Evolutionary conservation across 2,888 invertebrate genomes (phyloP), one percentile per base, ranked within the genome.

Genomic region (Liposcelis brunnea): DNA sequence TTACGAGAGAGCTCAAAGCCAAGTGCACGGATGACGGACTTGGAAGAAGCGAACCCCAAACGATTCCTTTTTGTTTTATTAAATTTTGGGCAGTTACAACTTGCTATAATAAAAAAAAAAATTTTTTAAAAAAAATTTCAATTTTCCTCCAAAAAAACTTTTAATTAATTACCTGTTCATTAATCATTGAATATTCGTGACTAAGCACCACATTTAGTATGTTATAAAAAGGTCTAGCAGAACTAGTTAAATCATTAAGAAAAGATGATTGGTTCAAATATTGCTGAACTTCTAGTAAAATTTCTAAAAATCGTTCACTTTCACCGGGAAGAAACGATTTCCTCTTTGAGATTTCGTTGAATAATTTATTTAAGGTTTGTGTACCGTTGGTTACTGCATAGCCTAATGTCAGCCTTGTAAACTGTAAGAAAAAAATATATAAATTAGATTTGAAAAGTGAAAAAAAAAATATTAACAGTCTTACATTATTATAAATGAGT

Each of bases 151-250:
- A 31, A 31, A 31, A 19, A 44, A 31, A 32, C 15, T 31, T 16
- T 40, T 33, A 44, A n/a, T 32, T 37, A 58, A 66, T 61, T 60
- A 84, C 84, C 72, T 78, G 72, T 61, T 78, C 76, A 63, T 75
- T 77, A 49, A 81, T 70, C 53, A 84, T 71, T 10, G 83, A 75
- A 54, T 75, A 69, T 31, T 72, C 71, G 53, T 71, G 74, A 55
- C 70, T 72, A 52, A 83, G 62, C 42, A 85, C 67, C 52, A 71
- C 69, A 58, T 78, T 75, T 34, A 77, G 67, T 51, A 81, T 76
- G 47, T 71, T 67, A 55, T 72, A 67, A 52, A 74, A 65, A 37
- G 68, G 65, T 53, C 69, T 67, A 32, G 72, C 69, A 10, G 73
- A 67, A 56, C 69, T 64, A 53, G 67, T 61, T 49, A 70, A 60